Conservation (phyloP, 2,113 vertebrate genomes). For the Anguilla rostrata region DNA sequence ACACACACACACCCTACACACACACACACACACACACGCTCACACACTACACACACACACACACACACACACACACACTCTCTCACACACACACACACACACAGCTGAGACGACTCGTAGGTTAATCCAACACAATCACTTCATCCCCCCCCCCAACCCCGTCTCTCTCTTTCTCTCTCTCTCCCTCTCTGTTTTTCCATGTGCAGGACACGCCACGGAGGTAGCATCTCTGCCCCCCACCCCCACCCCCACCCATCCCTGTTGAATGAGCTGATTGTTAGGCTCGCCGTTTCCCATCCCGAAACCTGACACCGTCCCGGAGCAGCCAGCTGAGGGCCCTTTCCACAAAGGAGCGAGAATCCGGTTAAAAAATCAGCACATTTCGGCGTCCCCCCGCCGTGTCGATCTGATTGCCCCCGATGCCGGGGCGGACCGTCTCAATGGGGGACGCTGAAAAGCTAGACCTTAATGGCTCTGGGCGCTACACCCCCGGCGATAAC, state of each 20-base stretch:
- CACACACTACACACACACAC: slow-evolving; percentile 15
- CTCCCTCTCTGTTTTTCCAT: slow-evolving; percentile 14
- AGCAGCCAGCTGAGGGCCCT: not conserved
- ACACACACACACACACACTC: not conserved
- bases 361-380: slow-evolving; percentile 9
- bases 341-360: not conserved
- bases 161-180: slow-evolving; percentile 29
- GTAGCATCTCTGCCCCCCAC: not conserved
- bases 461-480: slow-evolving; percentile 29
- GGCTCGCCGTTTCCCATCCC: slow-evolving; percentile 20
- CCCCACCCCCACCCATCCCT: too few relatives aligned
- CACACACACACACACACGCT: not conserved
- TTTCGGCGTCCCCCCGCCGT: not conserved
- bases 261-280: slow-evolving; percentile 32
- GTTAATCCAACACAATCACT: slow-evolving; percentile 17
- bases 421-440: slow-evolving; percentile 3
- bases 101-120: not conserved
- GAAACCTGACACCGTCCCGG: slow-evolving; percentile 23
- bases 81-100: not conserved
- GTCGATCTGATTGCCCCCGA: slow-evolving; percentile 9
- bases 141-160: not conserved
- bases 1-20: too few relatives aligned
- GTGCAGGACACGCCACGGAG: not conserved
- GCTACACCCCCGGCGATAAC: slow-evolving; percentile 21
- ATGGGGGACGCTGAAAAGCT: slow-evolving; percentile 24